Evolutionary conservation across 2,888 invertebrate species (phyloP).

Genomic region (Boloria selene): DNA sequence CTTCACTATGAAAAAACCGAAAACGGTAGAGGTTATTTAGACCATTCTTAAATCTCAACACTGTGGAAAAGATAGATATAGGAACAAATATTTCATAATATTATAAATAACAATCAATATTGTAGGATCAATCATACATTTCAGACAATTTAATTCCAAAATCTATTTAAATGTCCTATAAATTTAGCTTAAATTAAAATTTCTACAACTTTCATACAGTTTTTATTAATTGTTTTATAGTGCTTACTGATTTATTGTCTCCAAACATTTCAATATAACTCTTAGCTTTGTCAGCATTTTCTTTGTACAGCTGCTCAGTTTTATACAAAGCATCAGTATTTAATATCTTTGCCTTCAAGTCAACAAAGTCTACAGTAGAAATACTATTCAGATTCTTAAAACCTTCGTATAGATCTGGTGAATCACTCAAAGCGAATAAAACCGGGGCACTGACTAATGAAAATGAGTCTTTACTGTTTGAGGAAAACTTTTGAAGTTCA

Average conservation of each 20-base stretch:
- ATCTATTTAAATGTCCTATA: not conserved
- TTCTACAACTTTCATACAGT: slow-evolving; percentile 49
- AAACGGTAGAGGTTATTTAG: no score
- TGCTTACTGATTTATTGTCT: slow-evolving; percentile 61
- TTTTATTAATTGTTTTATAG: slow-evolving; percentile 68
- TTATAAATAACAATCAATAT: no score
- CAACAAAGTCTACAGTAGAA: slow-evolving; percentile 83
- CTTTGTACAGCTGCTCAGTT: slow-evolving; percentile 59
- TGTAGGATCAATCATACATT: no score
- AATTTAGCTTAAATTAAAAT: not conserved
- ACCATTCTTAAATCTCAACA: no score
- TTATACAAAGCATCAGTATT: slow-evolving; percentile 66
- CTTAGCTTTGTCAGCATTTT: slow-evolving; percentile 63
- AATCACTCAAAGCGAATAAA: slow-evolving; percentile 89
- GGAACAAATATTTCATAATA: no score
- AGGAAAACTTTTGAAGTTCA: slow-evolving; percentile 71
- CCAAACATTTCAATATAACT: slow-evolving; percentile 63
- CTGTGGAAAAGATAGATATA: no score
- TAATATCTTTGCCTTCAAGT: slow-evolving; percentile 64
- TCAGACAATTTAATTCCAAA: no score
- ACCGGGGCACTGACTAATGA: slow-evolving; percentile 91
- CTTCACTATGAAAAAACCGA: no score
- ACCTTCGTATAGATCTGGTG: slow-evolving; percentile 84
- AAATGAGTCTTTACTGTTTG: slow-evolving; percentile 82
- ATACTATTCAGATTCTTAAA: slow-evolving; percentile 82